Evolutionary conservation across 1,140 invertebrate genomes (phyloP).

Genomic region (Hyles vespertilio): DNA sequence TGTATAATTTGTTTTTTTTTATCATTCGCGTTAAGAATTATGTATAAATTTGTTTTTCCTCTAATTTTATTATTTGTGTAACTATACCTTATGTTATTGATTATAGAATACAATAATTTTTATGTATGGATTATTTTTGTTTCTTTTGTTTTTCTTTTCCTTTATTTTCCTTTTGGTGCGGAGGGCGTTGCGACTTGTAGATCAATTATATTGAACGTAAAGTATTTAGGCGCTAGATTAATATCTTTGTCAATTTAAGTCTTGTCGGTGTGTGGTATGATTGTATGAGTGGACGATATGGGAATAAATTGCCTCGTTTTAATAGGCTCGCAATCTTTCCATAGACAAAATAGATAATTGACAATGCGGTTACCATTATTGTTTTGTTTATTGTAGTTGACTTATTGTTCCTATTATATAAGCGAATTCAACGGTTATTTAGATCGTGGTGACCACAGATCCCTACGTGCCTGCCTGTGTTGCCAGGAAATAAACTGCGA

Average conservation of each 20-base stretch:
- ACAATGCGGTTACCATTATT: no score
- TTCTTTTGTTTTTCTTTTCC: conserved; percentile 42
- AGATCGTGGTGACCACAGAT: neutral
- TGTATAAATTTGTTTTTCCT: conserved; percentile 74
- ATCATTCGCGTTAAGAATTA: conserved; percentile 70
- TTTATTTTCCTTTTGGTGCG: conserved; percentile 32
- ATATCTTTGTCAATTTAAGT: conserved; percentile 8
- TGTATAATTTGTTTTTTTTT: conserved; percentile 73
- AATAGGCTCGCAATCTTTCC: no score
- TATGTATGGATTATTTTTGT: conserved; percentile 71
- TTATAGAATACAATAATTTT: conserved; percentile 75
- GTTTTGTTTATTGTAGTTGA: no score
- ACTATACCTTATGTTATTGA: conserved; percentile 73
- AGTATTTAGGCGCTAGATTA: no score
- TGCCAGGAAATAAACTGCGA: conserved; percentile 1
- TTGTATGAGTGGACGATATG: no score
- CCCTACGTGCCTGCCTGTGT: neutral
- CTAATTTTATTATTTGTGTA: conserved; percentile 73
- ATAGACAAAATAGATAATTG: no score
- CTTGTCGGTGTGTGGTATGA: no score
- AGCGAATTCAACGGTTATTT: no score
- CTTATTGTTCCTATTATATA: no score
- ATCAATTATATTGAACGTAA: no score
- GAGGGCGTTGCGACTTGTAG: no score
- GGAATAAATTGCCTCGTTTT: no score